Evolutionary conservation across 1,140 invertebrate species (phyloP).

Genomic region (Sycobia sp.): DNA sequence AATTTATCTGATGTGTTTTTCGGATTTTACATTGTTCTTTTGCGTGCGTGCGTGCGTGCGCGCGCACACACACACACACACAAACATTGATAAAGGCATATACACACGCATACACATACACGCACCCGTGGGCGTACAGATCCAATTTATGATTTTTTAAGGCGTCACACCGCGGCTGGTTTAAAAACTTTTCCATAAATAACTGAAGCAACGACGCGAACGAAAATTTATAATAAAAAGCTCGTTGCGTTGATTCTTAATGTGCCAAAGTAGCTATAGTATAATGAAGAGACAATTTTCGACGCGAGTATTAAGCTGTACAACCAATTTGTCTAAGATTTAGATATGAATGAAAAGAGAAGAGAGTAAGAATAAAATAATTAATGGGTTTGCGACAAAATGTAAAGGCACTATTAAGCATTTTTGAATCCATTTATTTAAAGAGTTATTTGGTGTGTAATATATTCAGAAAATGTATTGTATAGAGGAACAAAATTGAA

Average conservation of each 20-base stretch:
- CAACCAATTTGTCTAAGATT: not conserved
- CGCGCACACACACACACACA: too few relatives aligned
- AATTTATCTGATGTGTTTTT: too few relatives aligned
- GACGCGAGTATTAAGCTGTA: not conserved
- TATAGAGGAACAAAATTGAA: too few relatives aligned
- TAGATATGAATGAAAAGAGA: not conserved
- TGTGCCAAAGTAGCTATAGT: slow-evolving; percentile 32
- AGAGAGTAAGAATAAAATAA: not conserved
- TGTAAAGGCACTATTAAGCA: not conserved
- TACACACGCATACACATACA: slow-evolving; percentile 3
- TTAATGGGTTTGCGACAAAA: not conserved
- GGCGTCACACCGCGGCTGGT: slow-evolving; percentile 8
- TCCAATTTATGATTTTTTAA: slow-evolving; percentile 29
- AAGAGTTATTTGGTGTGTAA: not conserved
- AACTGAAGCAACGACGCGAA: not conserved
- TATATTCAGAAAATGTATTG: not conserved
- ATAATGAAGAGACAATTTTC: slow-evolving; percentile 11
- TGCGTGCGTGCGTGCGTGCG: too few relatives aligned
- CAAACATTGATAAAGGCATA: too few relatives aligned
- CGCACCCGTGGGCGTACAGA: not conserved
- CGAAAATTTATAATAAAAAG: slow-evolving; percentile 13
- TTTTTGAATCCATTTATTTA: slow-evolving; percentile 17
- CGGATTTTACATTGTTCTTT: too few relatives aligned
- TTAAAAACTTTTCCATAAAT: slow-evolving; percentile 30
- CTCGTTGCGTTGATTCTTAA: slow-evolving; percentile 24